Base-by-base conservation (phyloP, 2,888 invertebrate species). In the Lycocerus yunnanus region DNA sequence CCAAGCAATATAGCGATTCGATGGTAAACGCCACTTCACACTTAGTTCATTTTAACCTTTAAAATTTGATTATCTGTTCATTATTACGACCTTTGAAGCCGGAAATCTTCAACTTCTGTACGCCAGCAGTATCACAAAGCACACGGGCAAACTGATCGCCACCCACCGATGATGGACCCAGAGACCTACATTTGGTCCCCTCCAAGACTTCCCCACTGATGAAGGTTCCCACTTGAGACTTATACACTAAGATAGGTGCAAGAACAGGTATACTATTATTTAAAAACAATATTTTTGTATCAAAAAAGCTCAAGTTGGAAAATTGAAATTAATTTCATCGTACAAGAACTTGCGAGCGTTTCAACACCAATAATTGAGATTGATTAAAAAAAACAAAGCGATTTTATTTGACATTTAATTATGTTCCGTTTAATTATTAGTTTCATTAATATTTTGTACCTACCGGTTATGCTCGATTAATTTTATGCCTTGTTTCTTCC, bases 81-180 rank as follows among this genome's bases (percentile, higher is more conserved):
- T 43, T 76, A 76, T 72, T 78, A 74, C 83, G 83, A 84, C 84
- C 82, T 83, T 83, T 81, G 78, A 80, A 77, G 80, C 84, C 43
- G 84, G 84, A 84, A 83, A 83, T 84, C 82, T 81, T 81, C 80
- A 75, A 79, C 81, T 82, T 82, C 82, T 82, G 83, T 82, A 83
- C 83, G 82, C 81, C 82, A 83, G 81, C 82, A 83, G 82, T 84
- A 83, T 81, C 80, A 80, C 81, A 82, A 79, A 83, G 82, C 83
- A 83, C 84, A 84, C 83, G 83, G 82, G 82, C 83, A 82, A 82
- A 85, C 85, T 85, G 82, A 85, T 84, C 81, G 83, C 84, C 85
- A 85, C 85, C 85, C 85, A 85, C 85, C 84, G 82, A 81, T 82
- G 81, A 76, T 81, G 83, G 84, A 85, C 85, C 85, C 84, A 85